Evolutionary conservation across 2,797 vertebrate genomes (phyloP).

Genomic region (Phoeniculus purpureus): DNA sequence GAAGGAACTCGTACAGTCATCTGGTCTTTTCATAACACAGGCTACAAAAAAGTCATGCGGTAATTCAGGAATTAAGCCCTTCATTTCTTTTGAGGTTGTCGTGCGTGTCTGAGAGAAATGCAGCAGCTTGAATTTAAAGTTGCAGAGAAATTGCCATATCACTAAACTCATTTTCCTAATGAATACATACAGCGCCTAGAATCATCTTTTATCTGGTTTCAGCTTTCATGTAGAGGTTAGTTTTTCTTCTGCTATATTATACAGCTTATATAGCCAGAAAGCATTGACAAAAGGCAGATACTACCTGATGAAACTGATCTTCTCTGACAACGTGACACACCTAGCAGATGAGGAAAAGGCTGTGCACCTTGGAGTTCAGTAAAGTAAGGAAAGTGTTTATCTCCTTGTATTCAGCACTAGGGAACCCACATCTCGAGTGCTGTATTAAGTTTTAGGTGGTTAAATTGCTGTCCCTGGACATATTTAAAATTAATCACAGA

Average conservation of each 20-base stretch:
- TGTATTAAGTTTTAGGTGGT: no score
- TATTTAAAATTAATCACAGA: no score
- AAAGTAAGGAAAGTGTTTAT: no score
- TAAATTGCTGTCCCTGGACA: no score
- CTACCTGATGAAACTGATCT: no score
- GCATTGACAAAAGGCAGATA: no score
- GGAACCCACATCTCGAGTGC: no score
- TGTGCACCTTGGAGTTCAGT: no score
- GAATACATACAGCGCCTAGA: background rate
- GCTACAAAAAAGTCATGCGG: background rate
- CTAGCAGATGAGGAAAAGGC: no score
- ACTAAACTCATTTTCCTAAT: background rate
- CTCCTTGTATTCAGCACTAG: no score
- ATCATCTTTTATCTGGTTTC: background rate
- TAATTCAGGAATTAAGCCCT: slow-evolving; percentile 17
- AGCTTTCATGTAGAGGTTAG: background rate
- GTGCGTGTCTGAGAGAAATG: background rate
- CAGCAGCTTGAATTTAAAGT: background rate
- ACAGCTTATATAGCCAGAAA: background rate
- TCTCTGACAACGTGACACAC: no score
- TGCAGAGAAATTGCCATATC: background rate
- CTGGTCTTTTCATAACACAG: slow-evolving; percentile 17
- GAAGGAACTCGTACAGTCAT: background rate
- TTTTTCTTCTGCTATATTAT: background rate
- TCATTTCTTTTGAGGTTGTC: slow-evolving; percentile 15